Evolutionary conservation across 2,113 vertebrate species (phyloP), one percentile per base, ranked within the genome.

Genomic region (Halichoerus grypus): DNA sequence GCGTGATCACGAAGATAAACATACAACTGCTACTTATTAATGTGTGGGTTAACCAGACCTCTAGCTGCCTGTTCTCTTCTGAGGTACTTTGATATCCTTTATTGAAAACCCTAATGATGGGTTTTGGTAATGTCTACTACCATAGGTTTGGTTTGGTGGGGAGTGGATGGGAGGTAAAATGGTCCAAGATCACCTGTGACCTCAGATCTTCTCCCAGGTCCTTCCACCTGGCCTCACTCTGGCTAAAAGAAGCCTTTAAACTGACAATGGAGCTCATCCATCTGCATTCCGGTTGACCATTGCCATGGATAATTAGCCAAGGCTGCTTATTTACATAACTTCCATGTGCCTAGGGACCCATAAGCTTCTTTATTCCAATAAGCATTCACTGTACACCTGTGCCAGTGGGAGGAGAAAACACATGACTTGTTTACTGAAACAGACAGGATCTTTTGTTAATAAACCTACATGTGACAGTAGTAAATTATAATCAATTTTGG

Each of bases 241-340:
- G 67, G 19, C 77, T 95, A 33, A 94, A 82, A 90, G 55, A 82
- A 42, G 49, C 28, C 76, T 71, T 93, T 92, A 65, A 65, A 74
- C 4, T 55, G 36, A 81, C 1, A 10, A 71, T 18, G 24, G 57
- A 93, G 26, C 36, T 55, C 85, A 69, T 95, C 91, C 26, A 24
- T 86, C 95, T 94, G 85, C 24, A 2, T 84, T 69, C 95, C 69
- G 79, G 61, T 86, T 86, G 89, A 87, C 80, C 3, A 10, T 61
- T 95, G 95, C 82, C 95, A 94, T 92, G 96, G 94, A 95, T 96
- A 97, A 98, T 95, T 97, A 98, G 95, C 96, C 85, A 93, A 72
- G 91, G 42, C 81, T 97, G 81, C 89, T 97, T 96, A 96, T 97
- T 97, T 97, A 97, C 84, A 84, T 92, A 97, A 93, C 61, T 97